Evolutionary conservation across 30 jellyfish, hydroid and myxozoan species (phyloP).

Genomic region (Catostylus mosaicus): DNA sequence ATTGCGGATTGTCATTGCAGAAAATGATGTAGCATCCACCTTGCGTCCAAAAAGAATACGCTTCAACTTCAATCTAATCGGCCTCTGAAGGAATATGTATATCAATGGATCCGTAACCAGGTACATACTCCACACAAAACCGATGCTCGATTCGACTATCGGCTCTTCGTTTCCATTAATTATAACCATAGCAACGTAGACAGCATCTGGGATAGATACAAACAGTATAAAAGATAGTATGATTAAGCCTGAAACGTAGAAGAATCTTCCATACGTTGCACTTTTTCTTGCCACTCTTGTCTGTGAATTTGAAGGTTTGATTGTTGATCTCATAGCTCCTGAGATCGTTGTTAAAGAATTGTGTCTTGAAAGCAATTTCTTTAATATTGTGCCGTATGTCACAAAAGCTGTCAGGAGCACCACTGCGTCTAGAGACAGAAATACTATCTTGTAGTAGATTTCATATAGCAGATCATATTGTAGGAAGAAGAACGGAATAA

Average conservation of each 20-base stretch:
- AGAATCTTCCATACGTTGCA: conserved; percentile 15
- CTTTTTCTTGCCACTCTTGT: not conserved
- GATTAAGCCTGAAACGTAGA: conserved; percentile 41
- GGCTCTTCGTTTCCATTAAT: conserved; percentile 32
- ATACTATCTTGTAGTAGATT: conserved; percentile 51
- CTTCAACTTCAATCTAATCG: conserved; percentile 2
- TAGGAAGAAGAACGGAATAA: conserved; percentile 39
- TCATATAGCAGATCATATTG: conserved; percentile 31
- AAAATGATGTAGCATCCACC: not conserved
- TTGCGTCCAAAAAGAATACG: not conserved
- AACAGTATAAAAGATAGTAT: conserved; percentile 52
- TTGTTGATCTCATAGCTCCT: not conserved
- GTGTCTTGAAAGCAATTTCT: not conserved
- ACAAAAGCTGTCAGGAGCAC: conserved; percentile 19
- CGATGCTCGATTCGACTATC: conserved; percentile 27
- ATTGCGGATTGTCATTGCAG: not conserved
- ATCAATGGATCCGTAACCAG: conserved; percentile 54
- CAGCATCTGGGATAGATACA: conserved; percentile 61
- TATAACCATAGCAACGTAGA: conserved; percentile 37
- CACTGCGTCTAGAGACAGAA: conserved; percentile 29
- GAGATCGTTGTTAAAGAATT: not conserved
- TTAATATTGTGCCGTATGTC: conserved; percentile 44
- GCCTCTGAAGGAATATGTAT: conserved; percentile 49
- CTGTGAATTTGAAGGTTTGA: not conserved
- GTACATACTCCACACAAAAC: conserved; percentile 48